Evolutionary conservation across 2,888 invertebrate genomes (phyloP).

Genomic region (Matsumyia berberina): DNA sequence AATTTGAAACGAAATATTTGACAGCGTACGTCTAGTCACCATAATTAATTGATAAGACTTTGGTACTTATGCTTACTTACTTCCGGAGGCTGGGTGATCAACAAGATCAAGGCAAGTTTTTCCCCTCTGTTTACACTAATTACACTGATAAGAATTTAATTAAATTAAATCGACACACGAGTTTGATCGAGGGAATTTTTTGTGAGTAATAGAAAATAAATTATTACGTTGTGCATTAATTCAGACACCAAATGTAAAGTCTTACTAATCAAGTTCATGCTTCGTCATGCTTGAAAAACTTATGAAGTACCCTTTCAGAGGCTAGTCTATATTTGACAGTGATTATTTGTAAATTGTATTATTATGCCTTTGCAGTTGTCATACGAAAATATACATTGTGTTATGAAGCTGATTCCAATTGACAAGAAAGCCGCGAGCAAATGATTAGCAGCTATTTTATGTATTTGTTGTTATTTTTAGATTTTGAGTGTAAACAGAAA

Average conservation of each 20-base stretch:
- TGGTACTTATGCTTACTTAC: neutral
- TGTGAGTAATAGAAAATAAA: no score
- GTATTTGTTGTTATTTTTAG: neutral
- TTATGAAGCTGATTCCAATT: conserved; percentile 1
- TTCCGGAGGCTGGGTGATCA: neutral
- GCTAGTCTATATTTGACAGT: no score
- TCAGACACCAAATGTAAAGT: no score
- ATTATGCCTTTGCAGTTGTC: neutral
- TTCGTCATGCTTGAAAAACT: no score
- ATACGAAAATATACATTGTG: neutral
- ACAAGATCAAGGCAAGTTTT: conserved; percentile 1
- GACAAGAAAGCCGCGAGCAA: neutral
- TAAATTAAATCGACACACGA: neutral
- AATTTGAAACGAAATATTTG: no score
- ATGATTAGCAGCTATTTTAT: neutral
- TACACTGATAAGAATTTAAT: neutral
- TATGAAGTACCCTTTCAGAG: no score
- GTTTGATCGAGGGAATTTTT: no score
- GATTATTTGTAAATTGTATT: no score
- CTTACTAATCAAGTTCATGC: no score
- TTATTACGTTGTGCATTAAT: no score
- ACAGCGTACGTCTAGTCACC: no score
- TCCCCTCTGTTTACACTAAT: neutral
- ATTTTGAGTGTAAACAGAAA: neutral
- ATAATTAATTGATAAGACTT: neutral